Evolutionary conservation across 2,113 vertebrate genomes (phyloP).

Genomic region (Patagioenas fasciata): DNA sequence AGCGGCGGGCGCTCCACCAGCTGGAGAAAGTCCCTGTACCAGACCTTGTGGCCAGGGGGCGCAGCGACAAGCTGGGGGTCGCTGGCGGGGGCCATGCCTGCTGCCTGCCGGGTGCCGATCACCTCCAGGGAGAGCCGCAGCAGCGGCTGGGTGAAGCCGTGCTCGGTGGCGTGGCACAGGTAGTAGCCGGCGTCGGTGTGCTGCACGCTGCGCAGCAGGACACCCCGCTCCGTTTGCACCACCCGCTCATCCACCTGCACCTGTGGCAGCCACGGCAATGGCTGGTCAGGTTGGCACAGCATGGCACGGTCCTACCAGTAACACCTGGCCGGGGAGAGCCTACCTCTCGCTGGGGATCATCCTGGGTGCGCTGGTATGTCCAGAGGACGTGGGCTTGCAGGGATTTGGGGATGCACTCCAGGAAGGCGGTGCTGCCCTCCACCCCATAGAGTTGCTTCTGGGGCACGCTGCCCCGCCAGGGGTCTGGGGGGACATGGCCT

Average conservation of each 20-base stretch:
- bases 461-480: slow-evolving; percentile 76
- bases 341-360: slow-evolving; percentile 83
- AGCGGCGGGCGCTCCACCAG: slow-evolving; percentile 91
- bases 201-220: slow-evolving; percentile 85
- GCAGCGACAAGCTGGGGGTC: slow-evolving; percentile 11
- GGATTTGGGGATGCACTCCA: slow-evolving; percentile 95
- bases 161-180: slow-evolving; percentile 88
- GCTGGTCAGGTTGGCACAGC: neutral
- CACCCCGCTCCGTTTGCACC: slow-evolving; percentile 79
- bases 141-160: slow-evolving; percentile 90
- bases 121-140: slow-evolving; percentile 87
- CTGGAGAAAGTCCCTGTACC: slow-evolving; percentile 96
- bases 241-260: slow-evolving; percentile 83
- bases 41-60: slow-evolving; percentile 81
- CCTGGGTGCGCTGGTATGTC: slow-evolving; percentile 84
- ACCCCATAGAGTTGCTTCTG: slow-evolving; percentile 90
- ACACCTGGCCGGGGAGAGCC: neutral
- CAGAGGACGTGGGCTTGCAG: slow-evolving; percentile 89
- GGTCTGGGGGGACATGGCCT: slow-evolving; percentile 71
- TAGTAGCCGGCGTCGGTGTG: slow-evolving; percentile 84
- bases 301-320: fast-evolving
- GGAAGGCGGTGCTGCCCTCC: slow-evolving; percentile 90
- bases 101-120: slow-evolving; percentile 73
- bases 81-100: slow-evolving; percentile 33
- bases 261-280: slow-evolving; percentile 40